Percentiles rank a stretch among this genome's conserved stretches.
Evolutionary conservation across 1,140 invertebrate genomes (phyloP).

Genomic region (Pemphigus obesinymphae): DNA sequence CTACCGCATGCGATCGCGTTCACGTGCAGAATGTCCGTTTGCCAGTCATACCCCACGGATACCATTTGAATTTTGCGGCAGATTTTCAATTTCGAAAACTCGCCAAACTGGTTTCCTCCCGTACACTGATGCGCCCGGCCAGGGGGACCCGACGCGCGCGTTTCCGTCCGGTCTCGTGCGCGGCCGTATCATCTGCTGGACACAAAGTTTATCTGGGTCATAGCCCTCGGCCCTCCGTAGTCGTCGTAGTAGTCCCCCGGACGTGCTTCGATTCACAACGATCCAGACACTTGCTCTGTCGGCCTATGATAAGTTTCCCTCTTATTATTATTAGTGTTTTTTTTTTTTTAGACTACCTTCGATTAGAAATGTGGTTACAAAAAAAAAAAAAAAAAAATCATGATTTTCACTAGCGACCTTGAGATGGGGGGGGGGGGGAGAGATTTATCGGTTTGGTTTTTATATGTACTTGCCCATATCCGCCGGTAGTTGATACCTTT

Average conservation of each 20-base stretch:
- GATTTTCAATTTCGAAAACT: constrained; percentile 33
- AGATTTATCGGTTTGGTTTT: not conserved
- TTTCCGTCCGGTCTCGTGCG: not conserved
- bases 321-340: not conserved
- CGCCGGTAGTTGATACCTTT: not conserved
- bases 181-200: constrained; percentile 5
- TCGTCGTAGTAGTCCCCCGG: not conserved
- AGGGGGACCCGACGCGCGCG: too few relatives aligned
- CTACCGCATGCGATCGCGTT: not conserved
- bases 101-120: constrained; percentile 22
- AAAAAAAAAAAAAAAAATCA: not conserved
- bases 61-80: not conserved
- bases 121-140: too few relatives aligned
- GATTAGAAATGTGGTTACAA: constrained; percentile 2
- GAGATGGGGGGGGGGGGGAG: not conserved
- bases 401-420: constrained; percentile 11
- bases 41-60: not conserved
- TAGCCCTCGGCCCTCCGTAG: not conserved
- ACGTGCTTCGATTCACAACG: not conserved
- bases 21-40: not conserved
- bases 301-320: not conserved
- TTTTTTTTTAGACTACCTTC: not conserved
- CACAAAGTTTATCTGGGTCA: constrained; percentile 7
- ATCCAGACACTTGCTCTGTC: not conserved
- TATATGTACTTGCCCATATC: not conserved